These are phyloP conservation scores for Bos indicus DNA, from an alignment of 2,113 vertebrate species.

Conservation along the genomic window DNA sequence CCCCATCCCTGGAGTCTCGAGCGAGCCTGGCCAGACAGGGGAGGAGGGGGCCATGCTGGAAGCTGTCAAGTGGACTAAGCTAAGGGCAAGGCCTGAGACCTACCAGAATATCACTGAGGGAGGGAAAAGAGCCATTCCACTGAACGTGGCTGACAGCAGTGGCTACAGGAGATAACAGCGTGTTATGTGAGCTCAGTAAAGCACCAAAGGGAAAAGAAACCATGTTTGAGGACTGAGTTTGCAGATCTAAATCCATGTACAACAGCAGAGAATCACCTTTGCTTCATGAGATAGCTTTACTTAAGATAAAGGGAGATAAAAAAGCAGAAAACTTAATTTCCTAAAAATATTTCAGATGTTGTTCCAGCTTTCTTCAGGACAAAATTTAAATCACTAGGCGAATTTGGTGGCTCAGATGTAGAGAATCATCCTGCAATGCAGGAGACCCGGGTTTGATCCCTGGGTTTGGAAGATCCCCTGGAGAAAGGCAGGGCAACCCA, in stretches of 20 bases:
- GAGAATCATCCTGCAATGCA: not conserved
- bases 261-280: not conserved
- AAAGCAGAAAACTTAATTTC: not conserved
- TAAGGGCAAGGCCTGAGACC: not conserved
- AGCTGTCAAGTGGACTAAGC: not conserved
- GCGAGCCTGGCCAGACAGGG: rapidly evolving
- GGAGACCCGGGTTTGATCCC: not conserved
- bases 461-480: not conserved
- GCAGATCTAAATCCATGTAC: not conserved
- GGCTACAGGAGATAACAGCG: not conserved
- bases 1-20: too few relatives aligned
- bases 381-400: not conserved
- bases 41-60: not conserved
- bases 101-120: not conserved
- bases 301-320: not conserved
- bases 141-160: not conserved
- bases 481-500: not conserved
- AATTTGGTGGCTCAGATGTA: not conserved
- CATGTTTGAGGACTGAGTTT: not conserved
- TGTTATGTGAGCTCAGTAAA: not conserved
- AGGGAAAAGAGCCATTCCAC: not conserved
- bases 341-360: not conserved
- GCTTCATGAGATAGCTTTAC: not conserved
- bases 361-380: not conserved
- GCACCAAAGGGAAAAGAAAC: not conserved